phyloP scores from a whole-genome alignment of 1,140 invertebrate genomes.

The Scaptodrosophila lebanonensis region DNA sequence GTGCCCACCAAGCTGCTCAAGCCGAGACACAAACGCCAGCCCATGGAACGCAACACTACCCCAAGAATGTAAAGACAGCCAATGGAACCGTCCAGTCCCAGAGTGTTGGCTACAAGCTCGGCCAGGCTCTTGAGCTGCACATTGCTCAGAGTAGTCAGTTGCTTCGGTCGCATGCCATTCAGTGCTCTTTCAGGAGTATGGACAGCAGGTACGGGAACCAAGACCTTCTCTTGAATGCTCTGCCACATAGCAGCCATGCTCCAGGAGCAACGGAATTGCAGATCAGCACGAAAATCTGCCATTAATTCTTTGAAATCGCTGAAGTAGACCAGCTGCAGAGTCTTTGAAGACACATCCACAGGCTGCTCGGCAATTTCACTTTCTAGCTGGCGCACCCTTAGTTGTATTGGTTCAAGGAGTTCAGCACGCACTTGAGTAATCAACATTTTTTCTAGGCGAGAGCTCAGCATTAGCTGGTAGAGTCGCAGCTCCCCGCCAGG shows the following conservation, averaged over 20 bases:
- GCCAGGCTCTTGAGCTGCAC: slow-evolving; percentile 81
- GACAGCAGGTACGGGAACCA: not conserved
- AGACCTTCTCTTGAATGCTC: slow-evolving; percentile 83
- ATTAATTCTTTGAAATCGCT: slow-evolving; percentile 96
- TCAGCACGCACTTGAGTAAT: slow-evolving; percentile 89
- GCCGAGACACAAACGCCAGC: slow-evolving; percentile 93
- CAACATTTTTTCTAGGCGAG: slow-evolving; percentile 92
- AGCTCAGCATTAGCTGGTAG: slow-evolving; percentile 95
- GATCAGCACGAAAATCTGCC: slow-evolving; percentile 96
- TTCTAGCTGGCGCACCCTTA: slow-evolving; percentile 91
- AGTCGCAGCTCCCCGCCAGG: slow-evolving; percentile 86
- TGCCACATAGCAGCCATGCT: slow-evolving; percentile 90
- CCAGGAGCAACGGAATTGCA: slow-evolving; percentile 94
- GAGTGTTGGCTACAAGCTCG: too few species aligned
- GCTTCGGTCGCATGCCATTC: slow-evolving; percentile 34
- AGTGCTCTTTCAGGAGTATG: slow-evolving; percentile 27
- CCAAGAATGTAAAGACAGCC: slow-evolving; percentile 88
- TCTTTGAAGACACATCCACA: slow-evolving; percentile 81
- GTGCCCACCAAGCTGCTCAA: slow-evolving; percentile 90
- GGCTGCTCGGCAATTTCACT: slow-evolving; percentile 94
- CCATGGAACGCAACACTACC: slow-evolving; percentile 94
- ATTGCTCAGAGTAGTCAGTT: slow-evolving; percentile 77
- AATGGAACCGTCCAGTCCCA: slow-evolving; percentile 88
- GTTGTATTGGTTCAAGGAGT: slow-evolving; percentile 88
- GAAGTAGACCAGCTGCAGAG: slow-evolving; percentile 94